Conservation (phyloP, 1,140 invertebrate genomes). For the Ceratina australensis region DNA sequence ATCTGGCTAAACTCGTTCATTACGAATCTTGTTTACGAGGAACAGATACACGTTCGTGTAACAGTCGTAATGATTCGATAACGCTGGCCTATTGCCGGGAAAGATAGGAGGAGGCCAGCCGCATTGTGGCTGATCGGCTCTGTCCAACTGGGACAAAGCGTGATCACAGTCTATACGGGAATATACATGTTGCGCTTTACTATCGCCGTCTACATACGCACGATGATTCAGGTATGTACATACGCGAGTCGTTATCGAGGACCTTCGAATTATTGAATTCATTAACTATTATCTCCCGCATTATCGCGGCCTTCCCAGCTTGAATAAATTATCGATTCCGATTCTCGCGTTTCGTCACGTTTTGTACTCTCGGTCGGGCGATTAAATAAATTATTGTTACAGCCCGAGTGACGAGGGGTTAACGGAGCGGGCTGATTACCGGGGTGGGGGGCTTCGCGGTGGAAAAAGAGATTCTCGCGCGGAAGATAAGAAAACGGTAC, state of each 20-base stretch:
- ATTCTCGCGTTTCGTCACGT: neutral
- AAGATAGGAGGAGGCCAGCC: neutral
- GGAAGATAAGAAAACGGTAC: neutral
- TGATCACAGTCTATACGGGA: too few relatives aligned
- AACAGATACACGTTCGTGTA: neutral
- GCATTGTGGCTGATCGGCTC: neutral
- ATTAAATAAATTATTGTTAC: neutral
- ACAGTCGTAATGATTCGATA: conserved; percentile 58
- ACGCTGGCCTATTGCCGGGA: conserved; percentile 46
- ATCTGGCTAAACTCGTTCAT: neutral
- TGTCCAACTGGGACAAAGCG: too few relatives aligned
- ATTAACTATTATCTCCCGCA: neutral
- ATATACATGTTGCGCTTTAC: too few relatives aligned
- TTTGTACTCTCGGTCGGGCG: neutral
- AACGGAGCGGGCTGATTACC: neutral
- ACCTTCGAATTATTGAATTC: neutral
- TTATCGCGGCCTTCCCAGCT: neutral
- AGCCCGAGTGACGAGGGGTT: neutral
- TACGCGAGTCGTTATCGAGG: neutral
- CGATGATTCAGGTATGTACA: too few relatives aligned
- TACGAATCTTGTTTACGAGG: conserved; percentile 23
- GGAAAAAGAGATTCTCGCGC: too few relatives aligned
- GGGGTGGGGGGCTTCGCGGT: neutral
- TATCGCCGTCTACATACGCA: too few relatives aligned
- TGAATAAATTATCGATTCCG: neutral